These are phyloP conservation scores for Myathropa florea DNA, from an alignment of 2,888 invertebrate species.

Conservation along the genomic window DNA sequence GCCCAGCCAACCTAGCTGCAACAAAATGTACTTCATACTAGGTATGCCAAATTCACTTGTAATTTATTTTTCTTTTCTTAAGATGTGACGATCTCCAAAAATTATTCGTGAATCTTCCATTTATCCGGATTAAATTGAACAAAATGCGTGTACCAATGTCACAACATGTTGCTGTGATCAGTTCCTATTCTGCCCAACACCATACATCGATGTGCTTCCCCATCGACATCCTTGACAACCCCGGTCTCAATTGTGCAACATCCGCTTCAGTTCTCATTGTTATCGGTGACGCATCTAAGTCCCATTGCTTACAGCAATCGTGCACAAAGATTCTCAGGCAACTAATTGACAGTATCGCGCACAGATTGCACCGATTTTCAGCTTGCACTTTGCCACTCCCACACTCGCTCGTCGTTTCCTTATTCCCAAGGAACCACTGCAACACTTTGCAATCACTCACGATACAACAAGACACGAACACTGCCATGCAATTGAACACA, in stretches of 20 bases:
- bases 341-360: not conserved
- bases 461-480: not conserved
- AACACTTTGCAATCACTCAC: not conserved
- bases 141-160: too few species aligned
- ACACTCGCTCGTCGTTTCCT: not conserved
- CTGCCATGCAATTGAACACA: not conserved
- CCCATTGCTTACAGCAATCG: not conserved
- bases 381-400: not conserved
- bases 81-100: too few species aligned
- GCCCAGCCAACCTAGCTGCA: too few species aligned
- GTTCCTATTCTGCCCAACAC: too few species aligned
- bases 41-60: too few species aligned
- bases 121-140: too few species aligned
- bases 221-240: not conserved
- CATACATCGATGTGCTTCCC: too few species aligned
- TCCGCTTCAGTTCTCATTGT: not conserved
- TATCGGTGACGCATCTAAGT: not conserved
- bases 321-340: not conserved
- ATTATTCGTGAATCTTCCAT: too few species aligned
- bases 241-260: not conserved
- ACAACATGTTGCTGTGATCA: too few species aligned
- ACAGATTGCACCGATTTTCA: not conserved
- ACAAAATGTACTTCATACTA: too few species aligned
- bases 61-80: too few species aligned
- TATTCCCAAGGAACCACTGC: not conserved